Conservation (phyloP, 2,113 vertebrate species). For the Muscicapa adusta region DNA sequence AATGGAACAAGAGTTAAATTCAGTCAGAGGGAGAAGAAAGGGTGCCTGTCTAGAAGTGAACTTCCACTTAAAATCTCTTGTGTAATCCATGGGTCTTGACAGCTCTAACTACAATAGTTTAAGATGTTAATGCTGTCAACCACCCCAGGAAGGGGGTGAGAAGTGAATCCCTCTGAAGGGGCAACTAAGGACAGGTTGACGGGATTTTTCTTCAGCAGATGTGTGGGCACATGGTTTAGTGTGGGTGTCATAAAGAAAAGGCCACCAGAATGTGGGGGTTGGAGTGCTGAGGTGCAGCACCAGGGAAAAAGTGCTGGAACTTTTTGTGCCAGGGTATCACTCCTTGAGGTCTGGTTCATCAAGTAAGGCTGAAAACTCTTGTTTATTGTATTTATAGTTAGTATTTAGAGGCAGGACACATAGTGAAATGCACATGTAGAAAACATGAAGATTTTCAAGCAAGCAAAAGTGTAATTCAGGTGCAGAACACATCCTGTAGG, state of each 20-base stretch:
- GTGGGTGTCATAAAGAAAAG: neutral
- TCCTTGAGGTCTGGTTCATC: neutral
- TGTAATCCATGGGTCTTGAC: neutral
- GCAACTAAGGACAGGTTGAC: neutral
- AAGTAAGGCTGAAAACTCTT: neutral
- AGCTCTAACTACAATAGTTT: neutral
- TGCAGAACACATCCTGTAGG: neutral
- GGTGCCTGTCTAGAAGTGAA: neutral
- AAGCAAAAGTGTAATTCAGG: neutral
- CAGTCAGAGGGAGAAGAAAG: neutral
- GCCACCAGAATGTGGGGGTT: neutral
- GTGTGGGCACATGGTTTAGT: neutral
- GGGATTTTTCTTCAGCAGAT: neutral
- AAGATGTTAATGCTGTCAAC: neutral
- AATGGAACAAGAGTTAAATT: neutral
- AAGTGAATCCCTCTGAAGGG: neutral
- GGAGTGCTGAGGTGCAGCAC: neutral
- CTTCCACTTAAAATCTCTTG: neutral
- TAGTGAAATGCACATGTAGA: neutral
- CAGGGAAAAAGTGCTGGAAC: neutral
- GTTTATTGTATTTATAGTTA: neutral
- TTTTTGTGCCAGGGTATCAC: neutral
- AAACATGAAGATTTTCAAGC: neutral
- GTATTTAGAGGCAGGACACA: neutral
- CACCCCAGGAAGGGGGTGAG: neutral